Base-by-base conservation (phyloP, 2,797 vertebrate genomes). In the Chaenodraco wilsoni region DNA sequence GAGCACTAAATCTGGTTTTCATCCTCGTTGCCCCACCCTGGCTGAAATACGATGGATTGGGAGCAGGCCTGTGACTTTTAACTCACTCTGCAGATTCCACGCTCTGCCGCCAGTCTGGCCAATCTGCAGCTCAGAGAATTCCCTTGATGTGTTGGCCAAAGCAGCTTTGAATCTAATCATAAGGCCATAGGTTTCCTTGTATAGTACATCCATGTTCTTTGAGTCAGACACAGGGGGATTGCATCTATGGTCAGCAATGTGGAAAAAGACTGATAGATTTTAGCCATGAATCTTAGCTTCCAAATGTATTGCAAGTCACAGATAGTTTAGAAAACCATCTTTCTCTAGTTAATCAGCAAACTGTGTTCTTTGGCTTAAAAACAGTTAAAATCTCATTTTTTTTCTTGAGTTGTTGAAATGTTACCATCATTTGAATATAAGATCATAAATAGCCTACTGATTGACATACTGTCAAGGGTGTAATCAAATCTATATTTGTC, bases 81-180 rank as follows among this genome's bases (percentile, higher is more conserved):
- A 93, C 87, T 90, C 87, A 87, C 81, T 92, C 88, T 89, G 84
- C 91, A 92, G 92, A 93, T 93, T 89, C 88, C 86, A 73, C 74
- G 89, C 87, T 89, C 72, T 84, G 87, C 90, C 87, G 88, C 92
- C 89, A 91, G 91, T 84, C 88, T 84, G 88, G 87, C 84, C 87
- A 90, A 87, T 88, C 82, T 85, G 84, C 81, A 83, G 91, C 84
- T 82, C 80, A 72, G 82, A 90, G 90, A 84, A 86, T 69, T 86
- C 89, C 89, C 91, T 91, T 92, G 91, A 94, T 93, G 90, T 92
- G 74, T 88, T 73, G 62, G 90, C 91, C 92, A 91, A 88, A 87
- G 87, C 92, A 93, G 93, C 92, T 92, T 93, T 93, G 90, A 94
- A 94, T 94, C 86, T 85, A 90, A 92, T 93, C 93, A 91, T 86